A percentile compares a stretch with the other conserved stretches of the same genome.
Evolutionary conservation across 2,113 vertebrate genomes (phyloP).

Genomic region (Antigone vipio): DNA sequence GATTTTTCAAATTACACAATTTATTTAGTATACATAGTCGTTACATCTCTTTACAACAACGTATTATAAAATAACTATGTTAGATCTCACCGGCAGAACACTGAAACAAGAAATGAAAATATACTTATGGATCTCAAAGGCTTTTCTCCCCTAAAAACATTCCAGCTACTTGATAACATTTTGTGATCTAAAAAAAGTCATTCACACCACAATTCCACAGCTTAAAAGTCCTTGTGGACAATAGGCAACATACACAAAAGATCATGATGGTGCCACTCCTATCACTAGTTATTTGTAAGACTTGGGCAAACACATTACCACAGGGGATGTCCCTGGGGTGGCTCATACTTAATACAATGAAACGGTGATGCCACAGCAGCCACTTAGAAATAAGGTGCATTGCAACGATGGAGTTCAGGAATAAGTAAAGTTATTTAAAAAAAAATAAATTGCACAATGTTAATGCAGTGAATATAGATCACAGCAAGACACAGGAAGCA

Average conservation of each 20-base stretch:
- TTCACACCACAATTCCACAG: background rate
- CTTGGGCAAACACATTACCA: fast-evolving
- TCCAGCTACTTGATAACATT: background rate
- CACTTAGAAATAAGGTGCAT: background rate
- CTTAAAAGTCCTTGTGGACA: background rate
- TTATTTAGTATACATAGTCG: slow-evolving; percentile 71
- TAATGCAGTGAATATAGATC: background rate
- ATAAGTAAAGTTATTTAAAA: background rate
- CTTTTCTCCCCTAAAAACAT: background rate
- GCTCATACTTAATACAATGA: background rate
- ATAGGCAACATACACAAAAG: background rate
- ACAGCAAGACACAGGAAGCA: background rate
- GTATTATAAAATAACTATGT: slow-evolving; percentile 62
- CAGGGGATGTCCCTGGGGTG: background rate
- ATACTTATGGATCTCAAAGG: background rate
- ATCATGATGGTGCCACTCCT: background rate
- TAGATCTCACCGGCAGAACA: slow-evolving; percentile 35
- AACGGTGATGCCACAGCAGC: background rate
- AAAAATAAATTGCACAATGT: background rate
- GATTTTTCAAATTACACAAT: slow-evolving; percentile 50
- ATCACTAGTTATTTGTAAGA: fast-evolving
- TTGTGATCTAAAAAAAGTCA: background rate
- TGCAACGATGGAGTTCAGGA: background rate
- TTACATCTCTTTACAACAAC: slow-evolving; percentile 46
- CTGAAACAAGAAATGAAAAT: slow-evolving; percentile 34